These are phyloP conservation scores for Gallinago paraguaiae DNA, from an alignment of 2,113 vertebrate genomes.

Conservation along the genomic window DNA sequence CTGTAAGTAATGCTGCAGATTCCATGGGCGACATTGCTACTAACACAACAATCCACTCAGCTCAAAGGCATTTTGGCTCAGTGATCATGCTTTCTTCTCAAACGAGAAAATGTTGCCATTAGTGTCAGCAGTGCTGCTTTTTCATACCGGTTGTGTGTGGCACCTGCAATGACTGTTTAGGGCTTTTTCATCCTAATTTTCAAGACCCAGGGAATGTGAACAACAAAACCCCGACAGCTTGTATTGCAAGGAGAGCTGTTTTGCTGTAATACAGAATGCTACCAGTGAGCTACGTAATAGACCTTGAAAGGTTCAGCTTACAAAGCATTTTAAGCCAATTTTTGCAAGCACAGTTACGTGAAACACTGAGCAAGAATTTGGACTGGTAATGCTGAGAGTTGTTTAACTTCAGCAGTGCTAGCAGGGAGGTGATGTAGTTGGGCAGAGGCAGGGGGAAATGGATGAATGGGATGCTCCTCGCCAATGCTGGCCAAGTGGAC, in stretches of 20 bases:
- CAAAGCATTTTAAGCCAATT: constrained; percentile 18
- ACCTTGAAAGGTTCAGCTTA: constrained; percentile 5
- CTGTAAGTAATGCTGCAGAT: background rate
- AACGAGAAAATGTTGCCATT: background rate
- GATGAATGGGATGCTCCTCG: background rate
- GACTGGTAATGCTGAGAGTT: background rate
- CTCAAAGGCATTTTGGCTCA: background rate
- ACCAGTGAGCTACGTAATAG: background rate
- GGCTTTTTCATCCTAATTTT: background rate
- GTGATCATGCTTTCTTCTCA: background rate
- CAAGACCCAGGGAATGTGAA: background rate
- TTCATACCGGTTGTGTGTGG: background rate
- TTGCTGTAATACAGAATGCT: background rate
- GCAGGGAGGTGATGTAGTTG: background rate
- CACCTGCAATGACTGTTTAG: background rate
- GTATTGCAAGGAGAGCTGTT: background rate
- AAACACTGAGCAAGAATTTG: background rate
- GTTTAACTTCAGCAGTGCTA: background rate
- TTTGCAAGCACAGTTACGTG: background rate
- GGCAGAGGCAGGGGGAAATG: background rate
- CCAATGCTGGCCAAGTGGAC: background rate
- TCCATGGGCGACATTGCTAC: background rate
- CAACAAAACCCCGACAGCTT: background rate
- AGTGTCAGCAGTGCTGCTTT: background rate
- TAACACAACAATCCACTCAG: background rate